phyloP scores from a whole-genome alignment of 2,888 invertebrate genomes.

The Polia nebulosa region DNA sequence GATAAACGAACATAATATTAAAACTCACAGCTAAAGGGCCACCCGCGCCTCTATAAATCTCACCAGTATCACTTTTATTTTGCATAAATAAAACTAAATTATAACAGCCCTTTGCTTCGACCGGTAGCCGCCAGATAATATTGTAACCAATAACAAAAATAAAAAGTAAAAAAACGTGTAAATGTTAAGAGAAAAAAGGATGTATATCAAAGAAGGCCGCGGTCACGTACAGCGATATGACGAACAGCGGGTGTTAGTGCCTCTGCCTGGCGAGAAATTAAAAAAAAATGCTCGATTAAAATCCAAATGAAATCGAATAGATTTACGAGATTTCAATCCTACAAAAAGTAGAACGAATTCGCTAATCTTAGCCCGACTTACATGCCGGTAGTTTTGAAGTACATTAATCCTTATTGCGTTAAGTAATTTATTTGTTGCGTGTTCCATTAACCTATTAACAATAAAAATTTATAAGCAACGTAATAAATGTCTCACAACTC shows the following conservation, averaged over 20 bases:
- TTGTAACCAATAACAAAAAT: constrained; percentile 89
- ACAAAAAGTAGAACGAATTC: constrained; percentile 74
- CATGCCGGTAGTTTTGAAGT: constrained; percentile 53
- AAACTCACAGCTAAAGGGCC: constrained; percentile 69
- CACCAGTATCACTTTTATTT: constrained; percentile 86
- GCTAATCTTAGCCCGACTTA: constrained; percentile 69
- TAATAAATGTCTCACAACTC: constrained; percentile 68
- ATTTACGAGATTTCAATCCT: constrained; percentile 70
- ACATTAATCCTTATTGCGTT: constrained; percentile 69
- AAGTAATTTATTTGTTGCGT: constrained; percentile 65
- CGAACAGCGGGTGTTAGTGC: constrained; percentile 83
- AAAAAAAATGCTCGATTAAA: constrained; percentile 78
- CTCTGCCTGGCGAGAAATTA: constrained; percentile 80
- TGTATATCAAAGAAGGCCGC: constrained; percentile 87
- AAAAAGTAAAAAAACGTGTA: constrained; percentile 81
- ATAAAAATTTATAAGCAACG: constrained; percentile 65
- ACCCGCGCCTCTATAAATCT: constrained; percentile 85
- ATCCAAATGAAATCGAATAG: constrained; percentile 76
- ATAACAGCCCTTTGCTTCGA: constrained; percentile 87
- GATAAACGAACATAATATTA: constrained; percentile 59
- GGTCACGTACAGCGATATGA: constrained; percentile 90
- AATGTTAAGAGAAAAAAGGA: constrained; percentile 82
- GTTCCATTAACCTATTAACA: constrained; percentile 69
- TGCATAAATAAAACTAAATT: constrained; percentile 90
- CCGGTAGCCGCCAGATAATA: constrained; percentile 89